These are phyloP conservation scores for Xestia xanthographa DNA, from an alignment of 2,888 invertebrate genomes.

Conservation along the genomic window DNA sequence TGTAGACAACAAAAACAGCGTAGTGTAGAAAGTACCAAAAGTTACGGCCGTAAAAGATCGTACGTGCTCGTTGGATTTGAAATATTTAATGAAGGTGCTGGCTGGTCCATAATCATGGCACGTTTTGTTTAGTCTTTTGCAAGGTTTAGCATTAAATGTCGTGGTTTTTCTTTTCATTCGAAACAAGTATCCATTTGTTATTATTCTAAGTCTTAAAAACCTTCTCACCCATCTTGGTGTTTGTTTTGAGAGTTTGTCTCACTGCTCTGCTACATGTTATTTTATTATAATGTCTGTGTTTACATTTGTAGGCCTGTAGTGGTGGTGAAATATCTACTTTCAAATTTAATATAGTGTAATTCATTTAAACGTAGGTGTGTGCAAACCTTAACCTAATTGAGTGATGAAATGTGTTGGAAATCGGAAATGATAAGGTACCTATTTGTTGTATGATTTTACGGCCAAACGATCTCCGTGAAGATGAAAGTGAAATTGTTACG, in stretches of 20 bases:
- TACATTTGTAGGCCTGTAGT: constrained; percentile 23
- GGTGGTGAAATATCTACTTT: constrained; percentile 45
- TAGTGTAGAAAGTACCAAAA: constrained; percentile 78
- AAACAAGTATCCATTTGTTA: constrained; percentile 15
- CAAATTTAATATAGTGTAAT: constrained; percentile 31
- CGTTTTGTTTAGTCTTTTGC: constrained; percentile 63
- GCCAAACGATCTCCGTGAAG: constrained; percentile 47
- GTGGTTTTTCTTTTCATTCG: constrained; percentile 26
- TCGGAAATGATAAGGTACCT: constrained; percentile 5
- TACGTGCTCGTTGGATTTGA: constrained; percentile 76
- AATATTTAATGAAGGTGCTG: constrained; percentile 59
- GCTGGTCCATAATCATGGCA: constrained; percentile 57
- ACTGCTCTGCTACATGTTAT: neutral
- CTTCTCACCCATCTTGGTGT: neutral
- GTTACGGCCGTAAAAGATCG: constrained; percentile 71
- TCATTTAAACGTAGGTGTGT: constrained; percentile 23
- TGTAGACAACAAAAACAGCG: constrained; percentile 73
- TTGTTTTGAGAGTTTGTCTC: neutral
- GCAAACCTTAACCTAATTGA: constrained; percentile 29
- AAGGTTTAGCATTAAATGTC: constrained; percentile 31
- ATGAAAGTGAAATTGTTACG: constrained; percentile 79
- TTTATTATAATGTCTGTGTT: constrained; percentile 21
- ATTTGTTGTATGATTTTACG: constrained; percentile 20
- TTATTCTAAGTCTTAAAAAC: neutral
- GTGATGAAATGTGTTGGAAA: constrained; percentile 49